Percentiles rank a stretch among this genome's conserved stretches.
Evolutionary conservation across 1,140 invertebrate species (phyloP).

Genomic region (Alviniconcha marisindica): DNA sequence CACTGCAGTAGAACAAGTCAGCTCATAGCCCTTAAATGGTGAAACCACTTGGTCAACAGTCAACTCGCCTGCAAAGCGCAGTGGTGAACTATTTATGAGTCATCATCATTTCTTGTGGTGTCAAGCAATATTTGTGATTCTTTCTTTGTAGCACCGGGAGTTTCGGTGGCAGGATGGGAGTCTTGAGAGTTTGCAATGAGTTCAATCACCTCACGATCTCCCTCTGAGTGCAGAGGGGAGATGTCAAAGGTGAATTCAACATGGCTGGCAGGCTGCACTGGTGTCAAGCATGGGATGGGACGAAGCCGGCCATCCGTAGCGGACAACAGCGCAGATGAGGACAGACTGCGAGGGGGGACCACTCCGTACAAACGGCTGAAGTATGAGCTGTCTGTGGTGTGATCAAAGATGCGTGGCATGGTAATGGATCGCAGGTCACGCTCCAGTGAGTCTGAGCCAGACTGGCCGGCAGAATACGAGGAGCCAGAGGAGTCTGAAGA

Average conservation of each 20-base stretch:
- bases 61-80: too few species aligned
- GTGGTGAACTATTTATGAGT: too few species aligned
- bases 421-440: slow-evolving; percentile 65
- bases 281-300: slow-evolving; percentile 31
- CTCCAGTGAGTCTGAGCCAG: slow-evolving; percentile 62
- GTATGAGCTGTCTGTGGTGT: slow-evolving; percentile 20
- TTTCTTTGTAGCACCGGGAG: too few species aligned
- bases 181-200: too few species aligned
- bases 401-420: slow-evolving; percentile 51
- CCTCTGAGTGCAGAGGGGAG: not conserved
- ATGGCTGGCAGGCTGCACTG: slow-evolving; percentile 7
- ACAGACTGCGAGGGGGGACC: slow-evolving; percentile 30
- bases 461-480: slow-evolving; percentile 47
- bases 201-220: not conserved
- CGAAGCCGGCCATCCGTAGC: slow-evolving; percentile 23
- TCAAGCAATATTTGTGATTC: too few species aligned
- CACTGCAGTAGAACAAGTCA: too few species aligned
- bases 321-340: slow-evolving; percentile 30
- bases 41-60: too few species aligned
- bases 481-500: slow-evolving; percentile 60
- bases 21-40: too few species aligned
- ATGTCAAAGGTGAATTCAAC: slow-evolving; percentile 18
- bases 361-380: slow-evolving; percentile 12
- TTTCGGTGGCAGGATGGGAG: too few species aligned
- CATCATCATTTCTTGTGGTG: too few species aligned